phyloP scores from a whole-genome alignment of 2,113 vertebrate species.

The Pelobates fuscus region DNA sequence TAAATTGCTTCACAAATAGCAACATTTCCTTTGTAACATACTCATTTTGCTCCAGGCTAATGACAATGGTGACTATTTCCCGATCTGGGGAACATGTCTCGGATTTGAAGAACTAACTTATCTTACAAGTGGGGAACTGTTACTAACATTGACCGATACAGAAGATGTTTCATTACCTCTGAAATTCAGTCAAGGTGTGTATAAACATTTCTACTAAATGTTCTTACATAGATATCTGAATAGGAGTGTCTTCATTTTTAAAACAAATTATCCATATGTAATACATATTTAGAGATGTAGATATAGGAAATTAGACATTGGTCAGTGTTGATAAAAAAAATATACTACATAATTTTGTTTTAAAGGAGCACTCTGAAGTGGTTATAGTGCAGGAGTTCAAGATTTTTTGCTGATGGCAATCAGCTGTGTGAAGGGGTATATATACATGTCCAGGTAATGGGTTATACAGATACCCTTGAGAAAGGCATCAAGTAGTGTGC shows the following conservation, averaged over 20 bases:
- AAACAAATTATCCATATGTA: no score
- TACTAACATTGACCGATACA: slow-evolving; percentile 77
- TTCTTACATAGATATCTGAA: not conserved
- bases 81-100: slow-evolving; percentile 93
- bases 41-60: slow-evolving; percentile 81
- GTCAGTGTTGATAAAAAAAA: no score
- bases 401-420: no score
- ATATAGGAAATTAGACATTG: not conserved
- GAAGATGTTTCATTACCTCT: slow-evolving; percentile 69
- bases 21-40: not conserved
- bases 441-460: no score
- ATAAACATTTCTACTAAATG: not conserved
- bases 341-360: no score
- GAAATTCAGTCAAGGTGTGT: slow-evolving; percentile 80
- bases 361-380: no score
- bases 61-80: slow-evolving; percentile 84
- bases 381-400: no score
- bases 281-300: not conserved
- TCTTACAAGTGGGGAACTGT: slow-evolving; percentile 72
- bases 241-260: no score
- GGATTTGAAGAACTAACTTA: slow-evolving; percentile 82
- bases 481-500: no score
- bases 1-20: no score
- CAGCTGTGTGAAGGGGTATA: no score
- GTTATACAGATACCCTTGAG: no score